These are phyloP conservation scores for Calonectris borealis DNA, from an alignment of 2,113 vertebrate genomes.

Conservation along the genomic window DNA sequence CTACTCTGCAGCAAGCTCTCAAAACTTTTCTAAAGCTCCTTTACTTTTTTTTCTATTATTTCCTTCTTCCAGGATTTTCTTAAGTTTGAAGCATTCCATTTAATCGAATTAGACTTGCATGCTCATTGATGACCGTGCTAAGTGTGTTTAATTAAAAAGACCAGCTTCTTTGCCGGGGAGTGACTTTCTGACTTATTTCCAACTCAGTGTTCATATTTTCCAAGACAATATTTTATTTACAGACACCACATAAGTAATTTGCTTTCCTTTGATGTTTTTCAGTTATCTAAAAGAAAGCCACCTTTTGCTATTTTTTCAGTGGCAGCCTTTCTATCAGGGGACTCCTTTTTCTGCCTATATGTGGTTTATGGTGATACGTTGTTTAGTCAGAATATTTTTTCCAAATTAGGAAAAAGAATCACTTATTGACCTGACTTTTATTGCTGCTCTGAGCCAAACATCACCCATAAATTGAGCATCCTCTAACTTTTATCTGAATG, in stretches of 20 bases:
- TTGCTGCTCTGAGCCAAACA: slow-evolving; percentile 50
- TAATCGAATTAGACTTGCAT: not conserved
- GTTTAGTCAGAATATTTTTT: slow-evolving; percentile 25
- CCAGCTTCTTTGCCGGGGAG: not conserved
- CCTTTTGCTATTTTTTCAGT: not conserved
- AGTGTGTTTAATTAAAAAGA: not conserved
- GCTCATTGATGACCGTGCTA: not conserved
- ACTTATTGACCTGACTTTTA: slow-evolving; percentile 53
- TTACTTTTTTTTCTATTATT: not conserved
- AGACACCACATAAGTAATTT: not conserved
- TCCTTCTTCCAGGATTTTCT: not conserved
- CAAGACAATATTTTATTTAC: slow-evolving; percentile 24
- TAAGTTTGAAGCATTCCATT: not conserved
- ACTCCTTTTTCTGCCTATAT: not conserved
- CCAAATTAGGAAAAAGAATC: slow-evolving; percentile 10
- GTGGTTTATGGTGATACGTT: not conserved
- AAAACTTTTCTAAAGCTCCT: not conserved
- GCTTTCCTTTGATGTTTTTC: not conserved
- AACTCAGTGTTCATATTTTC: not conserved
- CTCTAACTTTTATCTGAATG: slow-evolving; percentile 47
- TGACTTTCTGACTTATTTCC: not conserved
- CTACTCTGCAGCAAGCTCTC: not conserved
- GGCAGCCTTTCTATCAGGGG: not conserved
- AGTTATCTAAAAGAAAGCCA: not conserved
- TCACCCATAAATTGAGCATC: slow-evolving; percentile 46